A percentile compares a stretch with the other conserved stretches of the same genome.
phyloP scores from a whole-genome alignment of 2,888 invertebrate species.

The Ptychoptera contaminata region DNA sequence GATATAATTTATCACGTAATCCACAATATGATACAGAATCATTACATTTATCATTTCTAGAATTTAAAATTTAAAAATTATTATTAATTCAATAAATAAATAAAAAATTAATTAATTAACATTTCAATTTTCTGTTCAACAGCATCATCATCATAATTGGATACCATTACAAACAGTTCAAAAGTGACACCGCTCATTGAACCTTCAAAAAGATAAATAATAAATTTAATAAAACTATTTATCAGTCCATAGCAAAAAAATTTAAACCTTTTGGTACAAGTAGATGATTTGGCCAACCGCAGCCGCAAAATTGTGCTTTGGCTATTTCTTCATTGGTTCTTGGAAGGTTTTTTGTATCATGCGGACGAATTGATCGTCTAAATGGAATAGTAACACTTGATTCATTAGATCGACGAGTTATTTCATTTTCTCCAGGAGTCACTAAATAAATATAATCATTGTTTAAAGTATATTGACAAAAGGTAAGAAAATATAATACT shows the following conservation, averaged over 20 bases:
- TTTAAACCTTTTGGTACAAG: constrained; percentile 39
- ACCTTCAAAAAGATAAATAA: constrained; percentile 32
- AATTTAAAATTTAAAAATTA: no score
- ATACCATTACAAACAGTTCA: constrained; percentile 56
- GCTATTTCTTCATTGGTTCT: constrained; percentile 25
- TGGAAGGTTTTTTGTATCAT: constrained; percentile 17
- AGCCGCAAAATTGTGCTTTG: constrained; percentile 60
- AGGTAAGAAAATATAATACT: constrained; percentile 42
- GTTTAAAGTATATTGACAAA: no score
- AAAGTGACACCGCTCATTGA: constrained; percentile 38
- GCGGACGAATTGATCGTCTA: constrained; percentile 56
- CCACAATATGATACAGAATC: constrained; percentile 56
- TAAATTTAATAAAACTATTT: no score
- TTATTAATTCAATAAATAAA: no score
- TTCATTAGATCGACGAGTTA: constrained; percentile 42
- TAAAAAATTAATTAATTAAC: not conserved
- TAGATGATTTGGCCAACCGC: constrained; percentile 75
- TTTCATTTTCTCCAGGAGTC: constrained; percentile 41
- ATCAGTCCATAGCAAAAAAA: no score
- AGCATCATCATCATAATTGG: constrained; percentile 44
- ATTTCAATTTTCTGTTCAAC: constrained; percentile 5
- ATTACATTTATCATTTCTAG: constrained; percentile 33
- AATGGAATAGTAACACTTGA: constrained; percentile 65
- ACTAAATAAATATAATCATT: constrained; percentile 32
- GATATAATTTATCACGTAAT: constrained; percentile 47